Evolutionary conservation across 1,140 invertebrate genomes (phyloP).

Genomic region (Fopius arisanus): DNA sequence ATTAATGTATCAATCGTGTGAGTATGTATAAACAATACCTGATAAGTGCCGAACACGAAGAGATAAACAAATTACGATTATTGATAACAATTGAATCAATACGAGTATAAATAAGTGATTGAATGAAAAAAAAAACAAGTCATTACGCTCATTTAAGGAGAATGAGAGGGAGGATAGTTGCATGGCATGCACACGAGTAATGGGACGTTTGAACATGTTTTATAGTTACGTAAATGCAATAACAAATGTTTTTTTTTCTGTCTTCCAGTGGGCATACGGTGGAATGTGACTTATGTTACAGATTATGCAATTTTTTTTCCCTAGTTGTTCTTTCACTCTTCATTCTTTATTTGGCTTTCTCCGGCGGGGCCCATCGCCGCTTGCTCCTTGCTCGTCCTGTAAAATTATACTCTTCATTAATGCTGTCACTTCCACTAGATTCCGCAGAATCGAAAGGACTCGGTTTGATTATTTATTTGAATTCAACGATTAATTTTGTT

Average conservation of each 20-base stretch:
- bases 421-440: too few species aligned
- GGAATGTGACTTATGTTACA: neutral
- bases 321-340: neutral
- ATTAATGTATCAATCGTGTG: neutral
- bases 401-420: conserved; percentile 1
- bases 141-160: neutral
- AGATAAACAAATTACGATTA: neutral
- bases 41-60: neutral
- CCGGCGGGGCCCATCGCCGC: conserved; percentile 57
- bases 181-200: neutral
- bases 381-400: conserved; percentile 31
- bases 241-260: neutral
- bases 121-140: neutral
- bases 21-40: neutral
- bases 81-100: neutral
- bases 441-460: too few species aligned
- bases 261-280: neutral
- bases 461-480: too few species aligned
- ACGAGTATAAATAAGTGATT: neutral
- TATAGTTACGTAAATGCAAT: conserved; percentile 5
- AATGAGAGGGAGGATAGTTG: neutral
- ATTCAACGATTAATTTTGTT: too few species aligned
- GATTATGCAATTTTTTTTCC: neutral
- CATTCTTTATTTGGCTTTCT: conserved; percentile 62
- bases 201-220: neutral